Conservation (phyloP, 2,113 vertebrate species). For the Clinocottus analis region DNA sequence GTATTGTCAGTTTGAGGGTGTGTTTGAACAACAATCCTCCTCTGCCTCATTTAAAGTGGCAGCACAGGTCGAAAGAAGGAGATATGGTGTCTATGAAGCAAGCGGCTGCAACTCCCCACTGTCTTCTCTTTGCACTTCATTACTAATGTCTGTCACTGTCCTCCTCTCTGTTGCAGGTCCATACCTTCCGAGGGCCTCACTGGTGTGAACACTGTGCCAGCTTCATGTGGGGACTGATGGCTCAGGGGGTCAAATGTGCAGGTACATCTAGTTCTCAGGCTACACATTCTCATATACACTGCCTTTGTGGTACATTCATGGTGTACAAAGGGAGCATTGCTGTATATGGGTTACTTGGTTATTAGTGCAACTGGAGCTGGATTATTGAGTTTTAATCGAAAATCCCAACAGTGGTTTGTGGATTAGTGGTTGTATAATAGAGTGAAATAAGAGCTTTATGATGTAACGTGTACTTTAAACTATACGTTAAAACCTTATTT, state of each 20-base stretch:
- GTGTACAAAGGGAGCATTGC: conserved; percentile 41
- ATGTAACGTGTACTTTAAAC: conserved; percentile 51
- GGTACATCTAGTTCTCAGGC: conserved; percentile 80
- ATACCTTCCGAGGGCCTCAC: conserved; percentile 84
- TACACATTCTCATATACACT: conserved; percentile 35
- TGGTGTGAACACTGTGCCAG: conserved; percentile 99
- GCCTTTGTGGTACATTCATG: background rate
- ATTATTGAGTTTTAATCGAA: conserved; percentile 70
- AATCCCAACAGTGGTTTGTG: conserved; percentile 61
- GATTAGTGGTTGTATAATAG: conserved; percentile 74
- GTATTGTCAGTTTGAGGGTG: conserved; percentile 56
- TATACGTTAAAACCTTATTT: conserved; percentile 6
- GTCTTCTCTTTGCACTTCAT: conserved; percentile 14
- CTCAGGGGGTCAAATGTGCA: conserved; percentile 99
- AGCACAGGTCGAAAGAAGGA: conserved; percentile 20
- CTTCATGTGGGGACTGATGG: conserved; percentile 99
- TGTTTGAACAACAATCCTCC: conserved; percentile 51
- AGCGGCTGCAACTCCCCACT: conserved; percentile 7
- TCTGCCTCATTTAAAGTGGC: conserved; percentile 45
- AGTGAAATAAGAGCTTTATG: conserved; percentile 41
- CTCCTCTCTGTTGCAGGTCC: conserved; percentile 68
- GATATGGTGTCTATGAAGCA: background rate
- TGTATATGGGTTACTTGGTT: conserved; percentile 71
- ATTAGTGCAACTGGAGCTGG: conserved; percentile 66
- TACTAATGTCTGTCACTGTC: conserved; percentile 51